Evolutionary conservation across 2,113 vertebrate genomes (phyloP).

Genomic region (Vulpes vulpes): DNA sequence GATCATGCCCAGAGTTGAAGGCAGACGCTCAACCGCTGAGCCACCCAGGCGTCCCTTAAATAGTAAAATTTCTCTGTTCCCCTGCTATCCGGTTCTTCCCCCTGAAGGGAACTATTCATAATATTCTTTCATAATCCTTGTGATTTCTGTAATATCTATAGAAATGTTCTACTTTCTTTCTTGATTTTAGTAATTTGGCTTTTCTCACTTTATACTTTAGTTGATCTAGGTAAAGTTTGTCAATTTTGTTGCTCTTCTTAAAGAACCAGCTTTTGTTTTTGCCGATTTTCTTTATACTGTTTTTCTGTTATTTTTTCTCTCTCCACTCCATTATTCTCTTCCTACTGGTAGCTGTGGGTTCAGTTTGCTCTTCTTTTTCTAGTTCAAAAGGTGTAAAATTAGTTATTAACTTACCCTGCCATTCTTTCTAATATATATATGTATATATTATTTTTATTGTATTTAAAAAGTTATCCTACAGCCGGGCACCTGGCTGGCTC

Average conservation of each 20-base stretch:
- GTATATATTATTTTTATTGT: not conserved
- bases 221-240: not conserved
- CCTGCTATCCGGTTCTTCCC: not conserved
- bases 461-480: not conserved
- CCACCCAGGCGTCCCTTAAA: not conserved
- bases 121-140: not conserved
- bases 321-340: not conserved
- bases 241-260: not conserved
- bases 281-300: not conserved
- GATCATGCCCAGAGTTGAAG: too few relatives aligned
- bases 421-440: not conserved
- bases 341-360: not conserved
- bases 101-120: not conserved
- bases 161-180: not conserved
- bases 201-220: not conserved
- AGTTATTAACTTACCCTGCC: not conserved
- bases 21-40: too few relatives aligned
- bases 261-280: not conserved
- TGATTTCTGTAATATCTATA: slow-evolving; percentile 6
- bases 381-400: not conserved
- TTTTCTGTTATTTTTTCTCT: not conserved
- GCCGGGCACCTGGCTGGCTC: not conserved
- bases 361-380: slow-evolving; percentile 25
- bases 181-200: slow-evolving; percentile 13
- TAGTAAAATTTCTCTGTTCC: slow-evolving; percentile 26